Base-by-base conservation (phyloP, 2,113 vertebrate species). In the Cromileptes altivelis region DNA sequence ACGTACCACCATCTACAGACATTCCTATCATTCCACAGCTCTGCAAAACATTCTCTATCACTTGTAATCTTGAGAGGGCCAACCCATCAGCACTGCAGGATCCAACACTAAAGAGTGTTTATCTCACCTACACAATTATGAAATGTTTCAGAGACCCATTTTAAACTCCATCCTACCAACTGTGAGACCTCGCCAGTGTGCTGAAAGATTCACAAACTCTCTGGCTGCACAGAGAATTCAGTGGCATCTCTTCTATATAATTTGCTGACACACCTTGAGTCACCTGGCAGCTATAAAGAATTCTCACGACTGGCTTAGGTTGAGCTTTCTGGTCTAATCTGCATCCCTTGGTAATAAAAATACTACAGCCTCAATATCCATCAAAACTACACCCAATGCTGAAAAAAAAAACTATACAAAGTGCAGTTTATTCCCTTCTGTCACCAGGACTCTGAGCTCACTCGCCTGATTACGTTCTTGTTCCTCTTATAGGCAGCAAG, bases 231-330 rank as follows among this genome's bases (percentile, higher is more conserved):
- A 45, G 33, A 25, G 9, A 13, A 68, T 30, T 56, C 19, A 65
- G 13, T 52, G 15, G 10, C 47, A 55, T 25, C 21, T 69, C 6
- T 13, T 19, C 30, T 6, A 3, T 15, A 72, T 25, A 42, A 70
- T 56, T 42, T 78, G 27, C 25, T 27, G 55, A 62, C 63, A 74
- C n/a, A 71, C 53, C 73, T 81, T 9, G 11, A 81, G 19, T 55
- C 37, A 65, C 40, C 33, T 27, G 30, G 15, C 6, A 50, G 7
- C 4, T 57, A 74, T 37, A 65, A 72, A 72, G 25, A 11, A 30
- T 73, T 37, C 17, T 60, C 45, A 53, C n/a, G 10, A 21, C 4
- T 33, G 23, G 40, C 37, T 56, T 25, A 27, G 42, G 50, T 47
- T 62, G 30, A 53, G 18, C 9, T 80, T 77, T 69, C 47, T 47